Base-by-base conservation (phyloP, 1,140 invertebrate species). In the Eubasilissa regina region DNA sequence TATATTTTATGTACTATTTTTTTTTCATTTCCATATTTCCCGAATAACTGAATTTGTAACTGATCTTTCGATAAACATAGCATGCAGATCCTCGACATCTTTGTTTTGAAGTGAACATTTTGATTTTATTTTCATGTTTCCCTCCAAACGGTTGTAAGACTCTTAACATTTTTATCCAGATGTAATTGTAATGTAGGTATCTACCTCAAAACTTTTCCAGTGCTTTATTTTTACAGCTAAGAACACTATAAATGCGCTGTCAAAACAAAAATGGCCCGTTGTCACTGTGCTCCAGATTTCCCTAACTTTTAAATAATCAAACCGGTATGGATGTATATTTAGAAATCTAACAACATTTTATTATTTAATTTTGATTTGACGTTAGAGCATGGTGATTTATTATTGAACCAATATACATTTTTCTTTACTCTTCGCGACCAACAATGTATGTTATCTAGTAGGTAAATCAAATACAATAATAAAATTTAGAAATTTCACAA, bases 41-140 rank as follows among this genome's bases (percentile, higher is more conserved):
- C 58, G 35, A 79, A 79, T 44, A 82, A 47, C 1, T 45, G 66
- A 48, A 82, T 51, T 73, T 79, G 74, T 13, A 82, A 56, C 10
- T 35, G 15, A 43, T 82, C 81, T n/a, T 62, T 75, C 10, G 81
- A 74, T n/a, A 77, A 62, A 74, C 81, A 82, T 4, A 82, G 12
- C 0, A 45, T 45, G 58, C 80, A 81, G 43, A 25, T 60, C 25
- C 58, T 58, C 7, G 53, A 70, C 51, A 75, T 58, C 17, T 13
- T 72, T 3, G 9, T 55, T 6, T 35, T 6, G 25, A 35, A 35
- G 70, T 73, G 48, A 51, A 53, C 3, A 72, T 21, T 9, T 72
- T 55, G 53, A 53, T 73, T 51, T 51, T 21, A 62, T 56, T 58
- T 58, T n/a, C n/a, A n/a, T n/a, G n/a, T n/a, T n/a, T 58, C 55